phyloP scores from a whole-genome alignment of 2,797 vertebrate species.

The Myotis myotis region DNA sequence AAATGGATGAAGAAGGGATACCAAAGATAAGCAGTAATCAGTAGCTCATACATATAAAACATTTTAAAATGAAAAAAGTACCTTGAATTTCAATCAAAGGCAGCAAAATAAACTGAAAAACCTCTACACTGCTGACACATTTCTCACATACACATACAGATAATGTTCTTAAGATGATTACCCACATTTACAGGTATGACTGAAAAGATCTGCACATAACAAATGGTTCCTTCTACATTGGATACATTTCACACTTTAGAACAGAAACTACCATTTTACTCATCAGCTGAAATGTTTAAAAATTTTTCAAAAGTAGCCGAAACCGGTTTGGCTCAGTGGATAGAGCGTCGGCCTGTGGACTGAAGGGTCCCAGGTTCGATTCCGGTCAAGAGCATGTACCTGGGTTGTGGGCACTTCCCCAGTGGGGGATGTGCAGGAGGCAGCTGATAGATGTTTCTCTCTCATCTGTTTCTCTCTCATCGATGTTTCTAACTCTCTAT shows the following conservation, averaged over 20 bases:
- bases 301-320: constrained; percentile 29
- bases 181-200: neutral
- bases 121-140: neutral
- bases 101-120: constrained; percentile 41
- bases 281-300: neutral
- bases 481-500: too few species aligned
- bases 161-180: neutral
- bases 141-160: constrained; percentile 11
- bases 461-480: too few species aligned
- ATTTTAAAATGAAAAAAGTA: constrained; percentile 1
- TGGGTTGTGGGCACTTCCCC: too few species aligned
- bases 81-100: constrained; percentile 29
- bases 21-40: neutral
- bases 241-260: neutral
- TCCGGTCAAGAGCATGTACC: too few species aligned
- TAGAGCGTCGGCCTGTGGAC: too few species aligned
- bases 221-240: neutral
- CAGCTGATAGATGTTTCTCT: too few species aligned
- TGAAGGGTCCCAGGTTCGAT: too few species aligned
- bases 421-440: too few species aligned
- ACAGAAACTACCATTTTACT: constrained; percentile 30
- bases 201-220: neutral
- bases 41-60: constrained; percentile 10
- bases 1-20: neutral
- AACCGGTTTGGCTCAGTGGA: too few species aligned